Evolutionary conservation across 1,140 invertebrate species (phyloP), one percentile per base, ranked within the genome.

Genomic region (Notospermus geniculatus): DNA sequence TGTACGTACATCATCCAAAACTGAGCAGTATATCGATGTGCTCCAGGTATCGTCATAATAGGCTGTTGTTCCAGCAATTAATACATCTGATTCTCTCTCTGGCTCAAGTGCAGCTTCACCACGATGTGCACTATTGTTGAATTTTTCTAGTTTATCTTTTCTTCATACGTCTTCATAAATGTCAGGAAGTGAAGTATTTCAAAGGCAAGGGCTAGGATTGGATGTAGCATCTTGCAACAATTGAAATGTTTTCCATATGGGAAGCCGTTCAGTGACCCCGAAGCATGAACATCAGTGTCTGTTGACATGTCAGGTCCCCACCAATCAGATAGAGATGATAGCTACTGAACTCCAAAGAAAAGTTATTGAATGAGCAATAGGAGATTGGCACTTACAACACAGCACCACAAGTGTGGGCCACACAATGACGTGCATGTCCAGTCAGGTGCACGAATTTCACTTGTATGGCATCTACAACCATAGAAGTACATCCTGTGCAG

Each of bases 191-290:
- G 78, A 45, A 83, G 53, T 45, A 80, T 78, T 74, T 80, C 62
- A 43, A 83, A 65, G 32, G 66, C 79, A 28, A 81, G n/a, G 54
- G 78, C 57, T 1, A 83, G 39, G 11, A 83, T 53, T 23, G 79
- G 76, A n/a, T 84, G 80, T 2, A 84, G 43, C 36, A 75, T 63
- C 65, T 83, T 84, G 55, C 81, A 84, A 15, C 83, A 45, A 64
- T 83, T 84, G 63, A 77, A 84, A 70, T 83, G 78, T 69, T 80
- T 82, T 7, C 79, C 79, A 1, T 54, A 55, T 19, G 82, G 36
- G 73, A 84, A 80, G 50, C 76, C 68, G 53, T 75, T 73, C 0
- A 84, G 58, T n/a, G 82, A 83, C 15, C 82, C 82, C 60, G 19
- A 68, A 45, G 81, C 81, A 22, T 83, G 23, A 7, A 84, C 65